These are phyloP conservation scores for Vanessa tameamea DNA, from an alignment of 1,140 invertebrate species.

Conservation along the genomic window DNA sequence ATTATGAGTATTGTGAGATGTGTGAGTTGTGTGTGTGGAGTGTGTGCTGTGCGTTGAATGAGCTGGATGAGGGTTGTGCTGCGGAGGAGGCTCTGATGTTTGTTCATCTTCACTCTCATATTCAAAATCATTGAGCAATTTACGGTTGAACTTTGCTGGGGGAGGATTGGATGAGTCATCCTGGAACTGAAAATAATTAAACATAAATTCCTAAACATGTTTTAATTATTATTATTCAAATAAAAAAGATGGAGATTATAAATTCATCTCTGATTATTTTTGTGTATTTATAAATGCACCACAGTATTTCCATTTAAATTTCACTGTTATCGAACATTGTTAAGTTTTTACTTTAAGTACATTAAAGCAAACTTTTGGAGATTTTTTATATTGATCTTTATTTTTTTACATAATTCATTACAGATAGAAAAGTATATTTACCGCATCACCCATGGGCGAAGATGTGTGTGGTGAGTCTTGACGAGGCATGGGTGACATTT, in stretches of 20 bases:
- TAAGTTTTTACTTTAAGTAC: not conserved
- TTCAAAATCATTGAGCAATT: slow-evolving; percentile 78
- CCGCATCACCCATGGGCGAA: slow-evolving; percentile 66
- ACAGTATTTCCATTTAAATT: no score
- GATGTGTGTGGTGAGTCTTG: slow-evolving; percentile 60
- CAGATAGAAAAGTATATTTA: slow-evolving; percentile 34
- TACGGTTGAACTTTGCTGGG: slow-evolving; percentile 71
- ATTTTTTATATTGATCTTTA: not conserved
- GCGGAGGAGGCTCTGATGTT: slow-evolving; percentile 37
- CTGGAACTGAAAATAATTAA: slow-evolving; percentile 53
- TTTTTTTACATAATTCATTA: not conserved
- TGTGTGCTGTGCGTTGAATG: slow-evolving; percentile 34
- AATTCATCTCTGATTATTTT: no score
- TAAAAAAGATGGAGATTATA: no score
- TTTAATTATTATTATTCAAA: no score
- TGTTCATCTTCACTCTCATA: slow-evolving; percentile 78
- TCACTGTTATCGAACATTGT: not conserved
- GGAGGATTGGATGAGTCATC: slow-evolving; percentile 57
- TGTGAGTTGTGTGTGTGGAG: slow-evolving; percentile 35
- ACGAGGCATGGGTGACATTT: slow-evolving; percentile 57
- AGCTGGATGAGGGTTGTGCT: slow-evolving; percentile 30
- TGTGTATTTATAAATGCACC: no score
- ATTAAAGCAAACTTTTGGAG: not conserved
- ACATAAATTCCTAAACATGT: no score
- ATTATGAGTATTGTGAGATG: slow-evolving; percentile 42